Percentiles rank a stretch among this genome's conserved stretches.
These are phyloP conservation scores for Philypnodon macrostomus DNA, from an alignment of 2,797 vertebrate species.

Conservation along the genomic window DNA sequence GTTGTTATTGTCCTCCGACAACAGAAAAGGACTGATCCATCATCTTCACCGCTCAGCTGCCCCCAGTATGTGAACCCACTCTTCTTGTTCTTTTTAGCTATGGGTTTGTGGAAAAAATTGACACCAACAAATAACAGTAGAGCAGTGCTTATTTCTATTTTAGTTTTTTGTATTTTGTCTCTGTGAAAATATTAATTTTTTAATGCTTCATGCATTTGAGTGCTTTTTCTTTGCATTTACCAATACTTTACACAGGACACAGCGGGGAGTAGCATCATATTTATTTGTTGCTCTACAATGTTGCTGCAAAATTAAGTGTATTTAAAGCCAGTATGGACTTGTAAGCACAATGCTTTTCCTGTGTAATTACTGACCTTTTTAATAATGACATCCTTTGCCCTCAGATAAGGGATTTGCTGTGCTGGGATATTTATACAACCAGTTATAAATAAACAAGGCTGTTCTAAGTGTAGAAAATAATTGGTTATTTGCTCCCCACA, in stretches of 20 bases:
- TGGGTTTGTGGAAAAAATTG: conserved; percentile 18
- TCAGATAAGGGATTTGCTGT: background rate
- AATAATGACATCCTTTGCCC: background rate
- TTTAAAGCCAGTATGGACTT: too few species aligned
- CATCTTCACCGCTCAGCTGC: conserved; percentile 31
- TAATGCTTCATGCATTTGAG: too few species aligned
- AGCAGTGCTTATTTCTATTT: conserved; percentile 3
- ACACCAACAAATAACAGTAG: background rate
- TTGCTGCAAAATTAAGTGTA: too few species aligned
- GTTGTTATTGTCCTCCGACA: conserved; percentile 35
- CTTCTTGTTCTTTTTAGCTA: conserved; percentile 31
- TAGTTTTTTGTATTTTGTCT: too few species aligned
- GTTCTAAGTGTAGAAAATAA: background rate
- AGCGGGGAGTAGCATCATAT: too few species aligned
- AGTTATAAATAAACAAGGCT: background rate
- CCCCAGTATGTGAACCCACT: conserved; percentile 21
- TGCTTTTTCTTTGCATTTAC: too few species aligned
- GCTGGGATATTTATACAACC: background rate
- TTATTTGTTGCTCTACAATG: too few species aligned
- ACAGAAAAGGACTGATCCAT: conserved; percentile 42
- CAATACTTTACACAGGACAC: too few species aligned
- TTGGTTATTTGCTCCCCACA: conserved; percentile 27
- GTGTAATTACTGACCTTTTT: background rate
- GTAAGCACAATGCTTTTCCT: background rate
- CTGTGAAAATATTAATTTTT: too few species aligned